Evolutionary conservation across 1,140 invertebrate species (phyloP).

Genomic region (Platyura marginata): DNA sequence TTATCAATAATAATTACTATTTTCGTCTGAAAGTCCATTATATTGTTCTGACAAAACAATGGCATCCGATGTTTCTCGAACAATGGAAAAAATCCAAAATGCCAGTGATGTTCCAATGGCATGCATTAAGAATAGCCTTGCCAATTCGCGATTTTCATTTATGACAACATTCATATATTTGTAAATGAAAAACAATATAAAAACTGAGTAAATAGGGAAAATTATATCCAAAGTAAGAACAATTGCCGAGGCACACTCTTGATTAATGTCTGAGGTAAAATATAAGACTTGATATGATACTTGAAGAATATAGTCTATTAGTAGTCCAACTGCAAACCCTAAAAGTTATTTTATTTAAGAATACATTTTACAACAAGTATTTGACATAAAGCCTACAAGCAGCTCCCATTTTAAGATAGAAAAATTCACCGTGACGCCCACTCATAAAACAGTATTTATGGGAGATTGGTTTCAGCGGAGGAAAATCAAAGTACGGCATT

Average conservation of each 20-base stretch:
- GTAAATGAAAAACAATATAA: constrained; percentile 53
- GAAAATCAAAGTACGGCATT: neutral
- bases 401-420: constrained; percentile 5
- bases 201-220: constrained; percentile 46
- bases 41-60: constrained; percentile 11
- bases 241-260: constrained; percentile 27
- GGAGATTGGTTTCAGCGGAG: neutral
- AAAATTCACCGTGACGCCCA: constrained; percentile 4
- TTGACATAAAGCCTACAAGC: neutral
- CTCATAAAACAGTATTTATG: constrained; percentile 3
- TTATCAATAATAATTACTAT: neutral
- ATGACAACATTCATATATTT: constrained; percentile 57
- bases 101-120: constrained; percentile 49
- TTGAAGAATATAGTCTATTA: neutral
- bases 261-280: neutral
- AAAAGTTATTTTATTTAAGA: neutral
- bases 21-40: neutral
- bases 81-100: constrained; percentile 54
- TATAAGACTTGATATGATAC: neutral
- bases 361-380: neutral
- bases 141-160: constrained; percentile 25
- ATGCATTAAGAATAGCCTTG: constrained; percentile 54
- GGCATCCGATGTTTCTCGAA: constrained; percentile 43
- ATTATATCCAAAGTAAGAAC: constrained; percentile 36
- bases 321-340: constrained; percentile 4